Conservation (phyloP, 2,113 vertebrate species). For the Rhynchomys soricoides region DNA sequence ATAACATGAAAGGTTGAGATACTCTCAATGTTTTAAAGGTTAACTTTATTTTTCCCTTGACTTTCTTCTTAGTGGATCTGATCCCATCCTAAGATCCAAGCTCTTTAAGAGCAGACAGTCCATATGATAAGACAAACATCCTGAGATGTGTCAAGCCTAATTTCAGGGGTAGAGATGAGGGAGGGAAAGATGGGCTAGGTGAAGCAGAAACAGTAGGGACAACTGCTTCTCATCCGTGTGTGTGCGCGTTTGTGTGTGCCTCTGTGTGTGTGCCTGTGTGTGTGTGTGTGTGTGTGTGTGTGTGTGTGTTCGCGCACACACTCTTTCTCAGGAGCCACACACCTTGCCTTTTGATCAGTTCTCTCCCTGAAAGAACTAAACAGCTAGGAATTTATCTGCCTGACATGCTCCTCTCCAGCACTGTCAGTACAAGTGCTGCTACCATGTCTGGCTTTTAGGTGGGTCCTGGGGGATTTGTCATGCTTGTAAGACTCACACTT, state of each 20-base stretch:
- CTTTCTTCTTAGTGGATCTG: constrained; percentile 25
- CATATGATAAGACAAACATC: not conserved
- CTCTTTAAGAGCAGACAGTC: not conserved
- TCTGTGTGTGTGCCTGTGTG: not conserved
- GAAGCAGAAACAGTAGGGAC: not conserved
- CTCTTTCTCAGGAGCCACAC: not conserved
- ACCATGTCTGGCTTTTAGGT: not conserved
- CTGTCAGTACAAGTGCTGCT: not conserved
- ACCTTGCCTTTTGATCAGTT: not conserved
- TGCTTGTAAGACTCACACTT: not conserved
- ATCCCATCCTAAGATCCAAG: not conserved
- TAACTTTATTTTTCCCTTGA: constrained; percentile 50
- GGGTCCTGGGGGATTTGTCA: not conserved
- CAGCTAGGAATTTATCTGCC: not conserved
- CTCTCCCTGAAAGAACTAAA: not conserved
- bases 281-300: not conserved
- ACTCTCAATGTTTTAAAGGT: constrained; percentile 17
- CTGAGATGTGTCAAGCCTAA: not conserved
- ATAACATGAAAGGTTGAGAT: not conserved
- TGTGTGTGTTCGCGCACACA: no score
- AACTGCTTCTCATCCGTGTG: not conserved
- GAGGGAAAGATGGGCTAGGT: not conserved
- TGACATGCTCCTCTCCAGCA: not conserved
- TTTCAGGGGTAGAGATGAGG: not conserved
- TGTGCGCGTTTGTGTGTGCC: not conserved